Base-by-base conservation (phyloP, 2,888 invertebrate species). In the Chrysotoxum bicinctum region DNA sequence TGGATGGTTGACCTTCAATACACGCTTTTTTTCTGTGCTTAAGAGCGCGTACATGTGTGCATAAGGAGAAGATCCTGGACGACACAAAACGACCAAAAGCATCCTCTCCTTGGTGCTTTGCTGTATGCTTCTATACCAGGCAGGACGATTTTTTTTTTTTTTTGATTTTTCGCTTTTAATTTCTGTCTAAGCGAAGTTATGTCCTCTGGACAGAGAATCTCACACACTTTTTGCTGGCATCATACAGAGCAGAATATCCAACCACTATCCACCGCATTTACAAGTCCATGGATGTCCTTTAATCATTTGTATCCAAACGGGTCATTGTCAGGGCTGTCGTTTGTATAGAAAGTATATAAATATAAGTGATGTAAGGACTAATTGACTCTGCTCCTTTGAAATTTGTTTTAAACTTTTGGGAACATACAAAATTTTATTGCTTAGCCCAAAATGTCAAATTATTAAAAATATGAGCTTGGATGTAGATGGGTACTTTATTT, bases 1-100 rank as follows among this genome's bases (percentile, higher is more conserved):
- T 89, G 89, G 89, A 89, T 89, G 88, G 88, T 77, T 88, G 89
- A 89, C 89, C 89, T 89, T 89, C 88, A 89, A 89, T 89, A 88
- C 88, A 87, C 35, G 48, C 35, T 66, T 66, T 66, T 66, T 50
- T 37, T 48, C 37, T 80, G 56, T 81, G 81, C 85, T 87, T 81
- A 78, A 78, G 76, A 77, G 81, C 85, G 85, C 73, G 75, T 85
- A 68, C 85, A 85, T 85, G 85, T 85, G 85, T 85, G 45, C 77
- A 69, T 50, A 81, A 81, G 73, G 62, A 76, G 72, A 72, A 85
- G 85, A 81, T 76, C 81, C 85, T 85, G 76, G 66, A 21, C 48
- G 50, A 66, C 45, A 84, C 84, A 84, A 2, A 26, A 26, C 2
- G 30, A 37, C 74, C 45, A 62, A 30, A 37, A 60, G 26, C 52